Percentiles rank a stretch among this genome's conserved stretches.
phyloP scores from a whole-genome alignment of 37 sponge, comb jelly and placozoan species.

The Cliona cf. orientalis region DNA sequence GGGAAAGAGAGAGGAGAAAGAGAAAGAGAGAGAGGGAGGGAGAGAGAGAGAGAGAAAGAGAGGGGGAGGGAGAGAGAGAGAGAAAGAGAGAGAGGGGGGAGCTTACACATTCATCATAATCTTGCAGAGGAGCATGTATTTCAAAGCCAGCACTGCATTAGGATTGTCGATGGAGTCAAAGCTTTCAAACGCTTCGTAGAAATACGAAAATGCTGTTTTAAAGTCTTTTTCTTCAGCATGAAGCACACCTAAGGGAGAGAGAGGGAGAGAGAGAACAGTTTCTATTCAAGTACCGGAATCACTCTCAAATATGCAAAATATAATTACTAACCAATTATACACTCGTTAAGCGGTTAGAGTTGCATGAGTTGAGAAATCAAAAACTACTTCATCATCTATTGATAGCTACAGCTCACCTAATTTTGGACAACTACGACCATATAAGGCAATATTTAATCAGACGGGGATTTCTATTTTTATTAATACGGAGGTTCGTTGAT shows the following conservation, averaged over 20 bases:
- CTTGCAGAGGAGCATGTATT: slow-evolving; percentile 99
- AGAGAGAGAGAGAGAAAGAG: background rate
- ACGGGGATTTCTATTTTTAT: too few relatives aligned
- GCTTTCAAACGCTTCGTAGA: slow-evolving; percentile 98
- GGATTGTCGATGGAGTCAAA: slow-evolving; percentile 90
- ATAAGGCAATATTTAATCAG: too few relatives aligned
- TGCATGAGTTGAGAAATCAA: too few relatives aligned
- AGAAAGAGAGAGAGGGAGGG: background rate
- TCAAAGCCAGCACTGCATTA: slow-evolving; percentile 80
- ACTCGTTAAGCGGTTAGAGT: too few relatives aligned
- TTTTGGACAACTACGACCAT: too few relatives aligned
- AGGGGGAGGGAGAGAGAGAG: background rate
- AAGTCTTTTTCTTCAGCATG: slow-evolving; percentile 98
- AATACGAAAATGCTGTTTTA: slow-evolving; percentile 96
- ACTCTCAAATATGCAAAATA: too few relatives aligned
- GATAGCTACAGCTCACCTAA: too few relatives aligned
- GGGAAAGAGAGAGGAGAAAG: background rate
- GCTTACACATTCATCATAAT: slow-evolving; percentile 90
- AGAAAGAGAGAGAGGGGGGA: background rate
- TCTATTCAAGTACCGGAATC: too few relatives aligned
- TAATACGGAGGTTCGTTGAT: too few relatives aligned
- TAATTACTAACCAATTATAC: too few relatives aligned
- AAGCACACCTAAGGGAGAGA: slow-evolving; percentile 70
- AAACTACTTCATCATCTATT: too few relatives aligned
- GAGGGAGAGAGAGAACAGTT: slow-evolving; percentile 15